Evolutionary conservation across 2,888 invertebrate species (phyloP).

Genomic region (Aricia artaxerxes): DNA sequence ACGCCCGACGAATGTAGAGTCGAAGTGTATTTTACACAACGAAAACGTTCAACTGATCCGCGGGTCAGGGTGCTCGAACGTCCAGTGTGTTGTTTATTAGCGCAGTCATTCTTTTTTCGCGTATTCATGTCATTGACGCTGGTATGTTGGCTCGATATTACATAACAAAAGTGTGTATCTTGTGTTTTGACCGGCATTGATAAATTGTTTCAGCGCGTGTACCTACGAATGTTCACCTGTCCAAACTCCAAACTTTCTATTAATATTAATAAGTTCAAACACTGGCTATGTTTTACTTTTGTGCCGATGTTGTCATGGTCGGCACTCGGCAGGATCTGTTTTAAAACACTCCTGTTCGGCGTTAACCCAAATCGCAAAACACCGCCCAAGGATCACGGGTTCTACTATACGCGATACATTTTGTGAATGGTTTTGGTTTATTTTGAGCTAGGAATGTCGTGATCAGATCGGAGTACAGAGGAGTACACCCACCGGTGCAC

Average conservation of each 20-base stretch:
- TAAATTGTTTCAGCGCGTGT: neutral
- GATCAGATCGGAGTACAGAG: neutral
- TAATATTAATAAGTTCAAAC: too few relatives aligned
- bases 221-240: neutral
- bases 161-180: neutral
- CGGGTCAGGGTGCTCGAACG: neutral
- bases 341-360: neutral
- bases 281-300: neutral
- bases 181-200: neutral
- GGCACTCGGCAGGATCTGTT: neutral
- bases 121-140: neutral
- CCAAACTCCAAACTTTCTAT: neutral
- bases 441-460: slow-evolving; percentile 68
- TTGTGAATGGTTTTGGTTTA: slow-evolving; percentile 67
- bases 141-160: neutral
- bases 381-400: neutral
- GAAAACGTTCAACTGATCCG: neutral
- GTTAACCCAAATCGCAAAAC: neutral
- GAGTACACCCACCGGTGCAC: slow-evolving; percentile 48
- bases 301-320: neutral
- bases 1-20: neutral
- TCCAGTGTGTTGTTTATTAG: neutral
- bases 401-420: slow-evolving; percentile 41
- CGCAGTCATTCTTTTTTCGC: neutral
- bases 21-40: neutral